phyloP scores from a whole-genome alignment of 2,797 vertebrate species.

The Anisognathus igniventris region DNA sequence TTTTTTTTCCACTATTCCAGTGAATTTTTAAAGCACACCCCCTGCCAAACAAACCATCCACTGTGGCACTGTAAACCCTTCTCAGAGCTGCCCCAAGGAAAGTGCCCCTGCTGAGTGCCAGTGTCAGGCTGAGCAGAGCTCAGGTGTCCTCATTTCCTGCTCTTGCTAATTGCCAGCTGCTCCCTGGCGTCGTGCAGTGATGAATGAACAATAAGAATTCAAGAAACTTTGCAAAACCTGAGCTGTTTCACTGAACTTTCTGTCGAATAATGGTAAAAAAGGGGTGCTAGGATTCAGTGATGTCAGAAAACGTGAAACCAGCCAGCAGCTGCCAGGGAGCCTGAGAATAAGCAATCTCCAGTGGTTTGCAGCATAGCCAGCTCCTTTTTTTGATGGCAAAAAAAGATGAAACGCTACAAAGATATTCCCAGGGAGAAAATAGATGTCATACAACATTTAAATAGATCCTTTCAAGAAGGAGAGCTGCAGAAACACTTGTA shows the following conservation, averaged over 20 bases:
- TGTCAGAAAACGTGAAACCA: slow-evolving; percentile 43
- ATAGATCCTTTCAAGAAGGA: slow-evolving; percentile 58
- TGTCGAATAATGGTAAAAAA: not conserved
- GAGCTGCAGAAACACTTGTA: slow-evolving; percentile 38
- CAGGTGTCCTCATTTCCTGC: not conserved
- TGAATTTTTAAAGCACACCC: not conserved
- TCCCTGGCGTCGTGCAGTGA: not conserved
- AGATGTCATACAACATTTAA: slow-evolving; percentile 70
- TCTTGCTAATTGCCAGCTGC: not conserved
- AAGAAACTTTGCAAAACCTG: not conserved
- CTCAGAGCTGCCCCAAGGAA: not conserved
- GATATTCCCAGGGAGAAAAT: slow-evolving; percentile 58
- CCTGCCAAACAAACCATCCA: not conserved
- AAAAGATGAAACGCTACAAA: slow-evolving; percentile 59
- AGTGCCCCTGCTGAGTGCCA: not conserved
- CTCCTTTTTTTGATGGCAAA: slow-evolving; percentile 14
- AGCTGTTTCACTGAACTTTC: not conserved
- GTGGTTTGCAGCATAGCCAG: slow-evolving; percentile 23
- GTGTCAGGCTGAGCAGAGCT: not conserved
- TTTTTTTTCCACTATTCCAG: not conserved
- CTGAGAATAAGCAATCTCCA: not conserved
- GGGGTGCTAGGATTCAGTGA: not conserved
- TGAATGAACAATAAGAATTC: not conserved
- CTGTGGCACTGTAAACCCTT: not conserved
- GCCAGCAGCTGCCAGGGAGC: slow-evolving; percentile 18